Evolutionary conservation across 2,797 vertebrate genomes (phyloP).

Genomic region (Iguana delicatissima): DNA sequence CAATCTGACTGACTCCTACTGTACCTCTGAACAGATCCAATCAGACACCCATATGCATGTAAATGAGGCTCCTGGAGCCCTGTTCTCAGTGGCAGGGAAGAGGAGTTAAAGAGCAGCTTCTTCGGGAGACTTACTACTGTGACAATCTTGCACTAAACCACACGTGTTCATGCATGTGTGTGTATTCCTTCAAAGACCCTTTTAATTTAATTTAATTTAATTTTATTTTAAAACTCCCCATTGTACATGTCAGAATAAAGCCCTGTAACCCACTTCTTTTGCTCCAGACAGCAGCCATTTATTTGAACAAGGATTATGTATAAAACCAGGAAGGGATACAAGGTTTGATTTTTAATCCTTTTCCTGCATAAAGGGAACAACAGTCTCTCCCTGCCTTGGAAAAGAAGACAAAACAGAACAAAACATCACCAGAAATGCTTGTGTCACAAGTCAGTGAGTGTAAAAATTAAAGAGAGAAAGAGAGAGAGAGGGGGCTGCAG

Average conservation of each 20-base stretch:
- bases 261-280: constrained; percentile 77
- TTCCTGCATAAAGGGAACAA: constrained; percentile 70
- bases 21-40: constrained; percentile 84
- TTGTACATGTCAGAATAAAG: constrained; percentile 68
- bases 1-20: constrained; percentile 81
- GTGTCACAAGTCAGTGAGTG: constrained; percentile 85
- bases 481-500: constrained; percentile 78
- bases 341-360: constrained; percentile 83
- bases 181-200: constrained; percentile 34
- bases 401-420: not conserved
- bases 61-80: constrained; percentile 80
- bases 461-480: constrained; percentile 60
- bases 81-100: constrained; percentile 66
- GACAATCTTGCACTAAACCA: constrained; percentile 77
- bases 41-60: constrained; percentile 82
- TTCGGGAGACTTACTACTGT: constrained; percentile 78
- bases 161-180: constrained; percentile 37
- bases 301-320: constrained; percentile 83
- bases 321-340: constrained; percentile 78
- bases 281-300: constrained; percentile 78
- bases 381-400: not conserved
- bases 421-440: constrained; percentile 79
- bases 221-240: constrained; percentile 49
- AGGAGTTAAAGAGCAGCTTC: constrained; percentile 80
- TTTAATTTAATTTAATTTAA: constrained; percentile 54